Base-by-base conservation (phyloP, 2,797 vertebrate species). In the Momotus momota region DNA sequence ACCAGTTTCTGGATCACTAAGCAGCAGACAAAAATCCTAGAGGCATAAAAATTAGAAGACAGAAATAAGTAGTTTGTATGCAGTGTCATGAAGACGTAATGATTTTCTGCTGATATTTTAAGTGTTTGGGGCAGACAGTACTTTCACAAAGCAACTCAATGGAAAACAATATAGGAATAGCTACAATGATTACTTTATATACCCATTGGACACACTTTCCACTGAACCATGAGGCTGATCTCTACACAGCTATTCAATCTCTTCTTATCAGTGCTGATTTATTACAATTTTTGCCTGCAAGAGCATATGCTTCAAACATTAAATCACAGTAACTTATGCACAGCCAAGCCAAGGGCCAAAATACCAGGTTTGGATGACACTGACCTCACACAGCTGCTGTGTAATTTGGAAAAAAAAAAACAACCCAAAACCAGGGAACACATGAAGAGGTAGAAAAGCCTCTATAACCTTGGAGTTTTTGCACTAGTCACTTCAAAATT, bases 231-330 rank as follows among this genome's bases (percentile, higher is more conserved):
- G 48, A 67, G 81, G 35, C 31, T 52, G 23, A 83, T 92, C 27
- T 74, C 40, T 54, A 45, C n/a, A 52, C 17, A 83, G 61, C 12
- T 46, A 13, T 54, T 49, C 7, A 48, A 43, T 67, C 14, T 79
- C 60, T 74, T 75, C 51, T 73, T 80, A 70, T n/a, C 26, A 73
- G 52, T 33, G 26, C 13, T 48, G 35, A 40, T 90, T 87, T 91
- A 62, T 91, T 41, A 71, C 33, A n/a, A 20, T 48, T 81, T 91
- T 86, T 88, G 27, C 45, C 33, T 45, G 25, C 33, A 65, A 74
- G 46, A 18, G 6, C 31, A 51, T 40, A 19, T 29, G 15, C 12
- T n/a, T 45, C 19, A 70, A 80, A 72, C 17, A 52, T 21, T 62
- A 79, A 72, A 51, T 75, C 38, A 61, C 22, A 73, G 23, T 27